Evolutionary conservation across 1,140 invertebrate species (phyloP).

Genomic region (Laodelphax striatellus): DNA sequence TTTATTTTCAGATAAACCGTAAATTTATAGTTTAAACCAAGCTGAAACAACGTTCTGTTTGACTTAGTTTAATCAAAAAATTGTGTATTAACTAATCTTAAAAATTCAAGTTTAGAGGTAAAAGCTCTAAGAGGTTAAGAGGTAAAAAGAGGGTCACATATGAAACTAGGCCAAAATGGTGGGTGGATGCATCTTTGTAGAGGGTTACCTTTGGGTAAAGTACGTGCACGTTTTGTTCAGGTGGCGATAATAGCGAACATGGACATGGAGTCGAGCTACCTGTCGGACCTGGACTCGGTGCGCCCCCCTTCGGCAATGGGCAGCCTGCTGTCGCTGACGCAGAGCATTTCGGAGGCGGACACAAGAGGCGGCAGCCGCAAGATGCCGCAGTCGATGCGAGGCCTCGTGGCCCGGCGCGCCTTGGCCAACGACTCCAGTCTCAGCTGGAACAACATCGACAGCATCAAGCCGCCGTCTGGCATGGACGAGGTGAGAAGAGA

Average conservation of each 20-base stretch:
- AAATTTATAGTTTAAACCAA: too few relatives aligned
- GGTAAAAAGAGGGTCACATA: too few relatives aligned
- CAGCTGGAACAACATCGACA: conserved; percentile 55
- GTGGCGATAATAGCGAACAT: conserved; percentile 47
- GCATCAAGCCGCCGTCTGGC: conserved; percentile 67
- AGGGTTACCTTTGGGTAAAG: too few relatives aligned
- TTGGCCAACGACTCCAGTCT: conserved; percentile 16
- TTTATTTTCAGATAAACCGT: too few relatives aligned
- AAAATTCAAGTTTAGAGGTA: too few relatives aligned
- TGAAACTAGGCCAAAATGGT: too few relatives aligned
- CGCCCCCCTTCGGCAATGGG: conserved; percentile 67
- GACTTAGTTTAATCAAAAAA: too few relatives aligned
- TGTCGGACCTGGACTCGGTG: conserved; percentile 53
- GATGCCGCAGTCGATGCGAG: conserved; percentile 20
- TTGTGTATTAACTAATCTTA: too few relatives aligned
- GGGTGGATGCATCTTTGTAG: too few relatives aligned
- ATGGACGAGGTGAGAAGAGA: conserved; percentile 67
- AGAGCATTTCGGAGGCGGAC: conserved; percentile 35
- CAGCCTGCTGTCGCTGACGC: conserved; percentile 44
- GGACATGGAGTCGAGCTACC: conserved; percentile 44
- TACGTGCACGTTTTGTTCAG: not conserved
- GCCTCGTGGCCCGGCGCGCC: conserved; percentile 28
- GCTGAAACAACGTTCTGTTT: too few relatives aligned
- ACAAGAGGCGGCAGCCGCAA: conserved; percentile 24
- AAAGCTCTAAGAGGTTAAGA: too few relatives aligned